phyloP scores from a whole-genome alignment of 2,888 invertebrate genomes.

The Celastrina argiolus region DNA sequence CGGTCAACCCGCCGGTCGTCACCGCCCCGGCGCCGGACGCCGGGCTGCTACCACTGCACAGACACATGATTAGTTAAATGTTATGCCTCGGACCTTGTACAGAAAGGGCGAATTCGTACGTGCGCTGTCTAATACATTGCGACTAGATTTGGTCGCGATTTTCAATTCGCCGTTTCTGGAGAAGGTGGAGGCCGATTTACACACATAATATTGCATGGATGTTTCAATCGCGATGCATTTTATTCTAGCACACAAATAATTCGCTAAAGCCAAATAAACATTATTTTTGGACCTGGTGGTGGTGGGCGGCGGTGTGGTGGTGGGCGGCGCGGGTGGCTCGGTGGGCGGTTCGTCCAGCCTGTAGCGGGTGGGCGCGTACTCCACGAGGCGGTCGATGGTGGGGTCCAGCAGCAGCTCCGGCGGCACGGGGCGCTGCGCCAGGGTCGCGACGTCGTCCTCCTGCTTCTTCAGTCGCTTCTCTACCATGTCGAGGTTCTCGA shows the following conservation, averaged over 20 bases:
- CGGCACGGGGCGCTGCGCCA: slow-evolving; percentile 85
- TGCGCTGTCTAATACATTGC: too few species aligned
- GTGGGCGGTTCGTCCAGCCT: slow-evolving; percentile 62
- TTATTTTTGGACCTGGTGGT: slow-evolving; percentile 64
- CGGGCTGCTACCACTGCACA: slow-evolving; percentile 4
- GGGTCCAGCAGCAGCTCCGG: slow-evolving; percentile 85
- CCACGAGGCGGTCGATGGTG: slow-evolving; percentile 87
- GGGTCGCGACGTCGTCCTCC: slow-evolving; percentile 87
- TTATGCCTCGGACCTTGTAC: not conserved
- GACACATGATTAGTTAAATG: not conserved
- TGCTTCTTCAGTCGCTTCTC: slow-evolving; percentile 90
- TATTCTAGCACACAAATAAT: slow-evolving; percentile 8
- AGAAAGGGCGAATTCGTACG: too few species aligned
- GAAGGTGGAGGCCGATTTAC: not conserved
- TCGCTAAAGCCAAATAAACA: slow-evolving; percentile 34
- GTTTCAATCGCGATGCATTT: not conserved
- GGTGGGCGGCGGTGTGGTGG: slow-evolving; percentile 50
- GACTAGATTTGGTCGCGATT: too few species aligned
- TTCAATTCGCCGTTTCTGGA: too few species aligned
- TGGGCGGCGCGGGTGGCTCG: slow-evolving; percentile 43
- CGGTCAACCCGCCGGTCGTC: not conserved
- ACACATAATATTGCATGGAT: not conserved
- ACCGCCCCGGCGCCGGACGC: not conserved
- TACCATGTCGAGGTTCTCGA: slow-evolving; percentile 91
- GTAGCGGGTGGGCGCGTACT: slow-evolving; percentile 86